Evolutionary conservation across 2,888 invertebrate species (phyloP).

Genomic region (Prosapia bicincta): DNA sequence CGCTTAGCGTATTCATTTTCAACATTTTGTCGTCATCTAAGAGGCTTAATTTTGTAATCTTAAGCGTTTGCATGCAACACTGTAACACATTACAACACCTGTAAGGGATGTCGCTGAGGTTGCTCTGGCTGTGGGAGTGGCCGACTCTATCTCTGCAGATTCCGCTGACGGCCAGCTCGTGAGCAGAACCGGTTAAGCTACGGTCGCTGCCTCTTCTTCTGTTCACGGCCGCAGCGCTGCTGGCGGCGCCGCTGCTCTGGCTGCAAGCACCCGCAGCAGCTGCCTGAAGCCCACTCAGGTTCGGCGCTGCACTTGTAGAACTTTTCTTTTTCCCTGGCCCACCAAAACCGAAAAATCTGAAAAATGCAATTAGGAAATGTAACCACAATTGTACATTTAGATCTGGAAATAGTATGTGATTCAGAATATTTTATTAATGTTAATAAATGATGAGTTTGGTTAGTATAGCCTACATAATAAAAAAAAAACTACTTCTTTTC

Average conservation of each 20-base stretch:
- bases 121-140: constrained; percentile 88
- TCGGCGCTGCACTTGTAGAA: constrained; percentile 32
- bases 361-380: too few relatives aligned
- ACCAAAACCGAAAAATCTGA: constrained; percentile 86
- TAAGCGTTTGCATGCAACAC: not conserved
- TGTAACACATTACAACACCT: constrained; percentile 17
- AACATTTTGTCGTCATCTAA: too few relatives aligned
- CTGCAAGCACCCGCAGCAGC: constrained; percentile 35
- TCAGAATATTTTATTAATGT: too few relatives aligned
- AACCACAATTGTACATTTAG: too few relatives aligned
- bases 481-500: too few relatives aligned
- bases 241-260: constrained; percentile 45
- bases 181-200: constrained; percentile 78
- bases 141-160: constrained; percentile 63
- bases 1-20: too few relatives aligned
- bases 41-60: not conserved
- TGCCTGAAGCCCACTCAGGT: constrained; percentile 31
- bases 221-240: constrained; percentile 45
- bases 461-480: too few relatives aligned
- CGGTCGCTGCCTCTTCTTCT: constrained; percentile 79
- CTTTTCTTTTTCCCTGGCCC: constrained; percentile 75
- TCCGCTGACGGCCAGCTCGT: constrained; percentile 73
- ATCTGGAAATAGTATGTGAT: too few relatives aligned
- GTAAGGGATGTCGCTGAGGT: constrained; percentile 67
- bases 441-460: too few relatives aligned